Conservation (phyloP, 2,888 invertebrate genomes). For the Trachelus troglodyta region DNA sequence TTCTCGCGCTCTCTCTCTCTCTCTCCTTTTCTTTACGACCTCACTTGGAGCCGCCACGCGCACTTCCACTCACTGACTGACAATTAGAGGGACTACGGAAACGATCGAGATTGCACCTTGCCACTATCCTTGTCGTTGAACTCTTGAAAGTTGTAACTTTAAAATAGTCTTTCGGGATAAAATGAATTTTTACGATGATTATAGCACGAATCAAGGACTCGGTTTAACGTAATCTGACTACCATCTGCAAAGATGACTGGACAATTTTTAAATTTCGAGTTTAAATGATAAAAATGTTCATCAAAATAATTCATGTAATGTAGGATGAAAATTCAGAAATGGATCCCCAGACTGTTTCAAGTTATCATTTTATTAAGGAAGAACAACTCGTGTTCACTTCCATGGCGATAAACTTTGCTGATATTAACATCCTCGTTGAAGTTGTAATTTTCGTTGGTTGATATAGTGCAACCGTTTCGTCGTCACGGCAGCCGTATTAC, state of each 20-base stretch:
- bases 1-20: constrained; percentile 22
- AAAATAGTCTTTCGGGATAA: background rate
- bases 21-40: constrained; percentile 26
- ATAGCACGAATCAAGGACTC: background rate
- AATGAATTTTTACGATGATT: background rate
- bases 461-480: constrained; percentile 44
- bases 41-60: constrained; percentile 1
- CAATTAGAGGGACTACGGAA: background rate
- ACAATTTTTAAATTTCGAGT: background rate
- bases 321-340: background rate
- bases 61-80: background rate
- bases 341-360: background rate
- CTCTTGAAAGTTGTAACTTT: background rate
- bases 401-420: constrained; percentile 40
- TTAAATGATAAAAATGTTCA: background rate
- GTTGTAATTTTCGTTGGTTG: constrained; percentile 45
- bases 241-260: background rate
- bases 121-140: background rate
- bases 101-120: background rate
- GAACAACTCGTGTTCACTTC: background rate
- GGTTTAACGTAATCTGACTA: background rate
- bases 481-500: constrained; percentile 44
- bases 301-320: background rate
- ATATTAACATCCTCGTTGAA: constrained; percentile 48
- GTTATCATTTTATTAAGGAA: background rate